Conservation (phyloP, 2,113 vertebrate species). For the Gadus chalcogrammus region DNA sequence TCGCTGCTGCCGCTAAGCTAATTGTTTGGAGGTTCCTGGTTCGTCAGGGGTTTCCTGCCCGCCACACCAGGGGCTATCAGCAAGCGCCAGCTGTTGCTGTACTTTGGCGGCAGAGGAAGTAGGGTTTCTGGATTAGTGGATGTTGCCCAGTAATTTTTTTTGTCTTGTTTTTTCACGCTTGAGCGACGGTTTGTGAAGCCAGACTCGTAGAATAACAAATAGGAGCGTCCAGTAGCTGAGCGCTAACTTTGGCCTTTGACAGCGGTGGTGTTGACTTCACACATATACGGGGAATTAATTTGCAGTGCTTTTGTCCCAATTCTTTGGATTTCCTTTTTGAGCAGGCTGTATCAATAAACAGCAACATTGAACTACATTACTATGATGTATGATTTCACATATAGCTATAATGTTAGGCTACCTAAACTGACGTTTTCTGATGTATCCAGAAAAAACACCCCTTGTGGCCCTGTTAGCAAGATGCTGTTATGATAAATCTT, state of each 20-base stretch:
- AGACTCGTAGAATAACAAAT: slow-evolving; percentile 14
- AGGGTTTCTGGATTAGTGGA: slow-evolving; percentile 55
- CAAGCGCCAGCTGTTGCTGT: slow-evolving; percentile 47
- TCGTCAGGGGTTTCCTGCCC: slow-evolving; percentile 46
- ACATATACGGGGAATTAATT: neutral
- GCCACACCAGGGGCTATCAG: slow-evolving; percentile 51
- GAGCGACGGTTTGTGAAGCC: slow-evolving; percentile 7
- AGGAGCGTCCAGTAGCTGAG: neutral
- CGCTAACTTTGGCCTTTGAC: neutral
- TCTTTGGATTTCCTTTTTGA: too few relatives aligned
- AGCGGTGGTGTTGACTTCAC: neutral
- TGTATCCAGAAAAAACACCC: too few relatives aligned
- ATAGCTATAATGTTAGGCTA: too few relatives aligned
- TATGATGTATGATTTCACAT: too few relatives aligned
- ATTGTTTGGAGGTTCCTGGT: slow-evolving; percentile 62
- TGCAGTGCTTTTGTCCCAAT: too few relatives aligned
- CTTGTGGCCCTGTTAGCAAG: too few relatives aligned
- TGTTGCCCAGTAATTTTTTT: slow-evolving; percentile 27
- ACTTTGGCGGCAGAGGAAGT: slow-evolving; percentile 51
- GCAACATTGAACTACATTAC: too few relatives aligned
- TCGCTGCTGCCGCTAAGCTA: slow-evolving; percentile 25
- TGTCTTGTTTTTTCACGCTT: too few relatives aligned
- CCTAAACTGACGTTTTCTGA: too few relatives aligned
- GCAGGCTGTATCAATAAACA: too few relatives aligned
- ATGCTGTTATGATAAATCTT: too few relatives aligned